Evolutionary conservation across 2,888 invertebrate species (phyloP).

Genomic region (Syrphus vitripennis): DNA sequence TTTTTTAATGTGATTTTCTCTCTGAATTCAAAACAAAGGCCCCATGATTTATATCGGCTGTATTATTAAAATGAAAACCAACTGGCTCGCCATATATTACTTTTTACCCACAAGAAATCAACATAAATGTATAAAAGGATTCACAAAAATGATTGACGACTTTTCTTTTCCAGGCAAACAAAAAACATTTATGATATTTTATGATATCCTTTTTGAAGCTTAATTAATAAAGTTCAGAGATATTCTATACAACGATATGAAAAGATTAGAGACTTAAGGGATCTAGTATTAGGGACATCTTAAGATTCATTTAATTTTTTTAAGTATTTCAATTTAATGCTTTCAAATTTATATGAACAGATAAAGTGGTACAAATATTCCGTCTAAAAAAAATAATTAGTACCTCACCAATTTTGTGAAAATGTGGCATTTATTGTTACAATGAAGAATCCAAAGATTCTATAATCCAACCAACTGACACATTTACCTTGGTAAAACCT

Average conservation of each 20-base stretch:
- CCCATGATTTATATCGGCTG: constrained; percentile 6
- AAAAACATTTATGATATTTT: neutral
- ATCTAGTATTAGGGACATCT: neutral
- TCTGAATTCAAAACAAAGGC: constrained; percentile 1
- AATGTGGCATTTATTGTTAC: too few species aligned
- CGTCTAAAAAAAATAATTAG: too few species aligned
- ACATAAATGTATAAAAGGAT: constrained; percentile 1
- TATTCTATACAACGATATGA: neutral
- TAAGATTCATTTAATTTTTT: neutral
- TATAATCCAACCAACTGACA: too few species aligned
- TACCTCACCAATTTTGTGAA: too few species aligned
- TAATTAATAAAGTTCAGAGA: neutral
- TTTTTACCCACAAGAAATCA: neutral
- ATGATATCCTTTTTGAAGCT: neutral
- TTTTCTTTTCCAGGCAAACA: neutral
- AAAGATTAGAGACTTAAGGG: neutral
- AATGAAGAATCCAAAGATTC: too few species aligned
- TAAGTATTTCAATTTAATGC: too few species aligned
- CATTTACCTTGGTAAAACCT: too few species aligned
- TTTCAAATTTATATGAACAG: too few species aligned
- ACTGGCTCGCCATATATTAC: neutral
- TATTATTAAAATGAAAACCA: neutral
- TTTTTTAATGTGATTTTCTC: neutral
- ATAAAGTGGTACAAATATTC: too few species aligned
- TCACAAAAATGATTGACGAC: constrained; percentile 10